Evolutionary conservation across 2,797 vertebrate genomes (phyloP).

Genomic region (Petrocephalus sullivani): DNA sequence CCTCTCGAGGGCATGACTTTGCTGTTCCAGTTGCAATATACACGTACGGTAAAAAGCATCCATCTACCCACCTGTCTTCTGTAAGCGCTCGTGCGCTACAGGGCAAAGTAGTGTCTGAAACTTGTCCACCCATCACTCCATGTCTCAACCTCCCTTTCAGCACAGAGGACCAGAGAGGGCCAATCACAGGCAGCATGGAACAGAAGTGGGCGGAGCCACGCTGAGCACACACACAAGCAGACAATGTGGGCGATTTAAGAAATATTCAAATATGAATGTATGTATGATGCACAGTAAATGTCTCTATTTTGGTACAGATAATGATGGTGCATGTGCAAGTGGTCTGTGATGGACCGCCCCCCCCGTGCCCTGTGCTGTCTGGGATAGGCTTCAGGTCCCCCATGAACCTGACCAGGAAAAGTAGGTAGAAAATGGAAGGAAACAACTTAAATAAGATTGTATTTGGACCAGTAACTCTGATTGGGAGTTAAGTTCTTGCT

Average conservation of each 20-base stretch:
- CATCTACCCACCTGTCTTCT: not conserved
- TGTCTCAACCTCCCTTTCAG: not conserved
- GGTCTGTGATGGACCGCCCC: not conserved
- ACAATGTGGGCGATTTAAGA: not conserved
- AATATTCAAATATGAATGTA: not conserved
- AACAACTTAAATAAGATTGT: not conserved
- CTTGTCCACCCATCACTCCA: not conserved
- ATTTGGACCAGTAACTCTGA: not conserved
- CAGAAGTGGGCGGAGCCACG: not conserved
- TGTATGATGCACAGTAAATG: not conserved
- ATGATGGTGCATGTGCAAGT: not conserved
- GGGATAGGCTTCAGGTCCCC: not conserved
- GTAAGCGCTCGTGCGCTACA: not conserved
- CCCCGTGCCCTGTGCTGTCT: not conserved
- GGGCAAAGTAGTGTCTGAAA: not conserved
- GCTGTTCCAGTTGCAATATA: not conserved
- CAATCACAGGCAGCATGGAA: not conserved
- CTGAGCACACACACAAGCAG: too few relatives aligned
- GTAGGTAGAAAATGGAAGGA: not conserved
- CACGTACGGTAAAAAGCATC: not conserved
- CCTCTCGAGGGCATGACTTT: not conserved
- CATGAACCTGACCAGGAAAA: not conserved
- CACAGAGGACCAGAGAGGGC: not conserved
- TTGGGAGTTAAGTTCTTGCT: conserved; percentile 1
- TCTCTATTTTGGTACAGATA: not conserved